A percentile compares a stretch with the other conserved stretches of the same genome.
Evolutionary conservation across 2,888 invertebrate species (phyloP).

Genomic region (Nymphalis c-album): DNA sequence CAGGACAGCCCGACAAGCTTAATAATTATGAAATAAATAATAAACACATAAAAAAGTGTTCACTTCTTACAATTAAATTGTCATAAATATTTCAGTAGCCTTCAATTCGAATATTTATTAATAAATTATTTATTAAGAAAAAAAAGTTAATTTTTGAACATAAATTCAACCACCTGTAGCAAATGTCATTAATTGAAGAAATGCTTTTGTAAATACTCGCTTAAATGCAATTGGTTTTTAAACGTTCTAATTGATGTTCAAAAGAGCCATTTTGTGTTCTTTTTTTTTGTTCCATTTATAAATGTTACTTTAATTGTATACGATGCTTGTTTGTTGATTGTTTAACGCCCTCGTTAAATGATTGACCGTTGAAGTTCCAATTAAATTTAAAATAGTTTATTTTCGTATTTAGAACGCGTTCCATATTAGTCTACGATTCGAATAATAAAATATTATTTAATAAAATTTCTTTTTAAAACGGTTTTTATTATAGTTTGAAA

Average conservation of each 20-base stretch:
- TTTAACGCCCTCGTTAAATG: background rate
- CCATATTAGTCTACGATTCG: too few relatives aligned
- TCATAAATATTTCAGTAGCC: slow-evolving; percentile 1
- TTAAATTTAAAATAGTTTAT: background rate
- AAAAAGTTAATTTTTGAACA: background rate
- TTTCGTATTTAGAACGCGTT: background rate
- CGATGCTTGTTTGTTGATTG: background rate
- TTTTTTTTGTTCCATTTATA: background rate
- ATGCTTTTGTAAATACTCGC: background rate
- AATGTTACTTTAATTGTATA: background rate
- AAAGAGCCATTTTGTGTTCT: background rate
- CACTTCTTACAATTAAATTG: background rate
- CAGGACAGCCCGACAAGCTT: too few relatives aligned
- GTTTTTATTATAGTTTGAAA: too few relatives aligned
- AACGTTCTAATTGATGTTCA: slow-evolving; percentile 5
- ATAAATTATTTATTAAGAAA: background rate
- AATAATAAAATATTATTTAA: too few relatives aligned
- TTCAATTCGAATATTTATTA: background rate
- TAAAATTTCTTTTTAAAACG: too few relatives aligned
- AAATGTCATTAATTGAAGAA: slow-evolving; percentile 3
- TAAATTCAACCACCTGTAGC: slow-evolving; percentile 6
- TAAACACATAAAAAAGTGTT: too few relatives aligned
- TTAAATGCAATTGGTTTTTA: slow-evolving; percentile 4
- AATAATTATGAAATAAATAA: too few relatives aligned
- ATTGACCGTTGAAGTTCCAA: slow-evolving; percentile 3